Base-by-base conservation (phyloP, 30 jellyfish, hydroid and myxozoan genomes). In the Clytia hemisphaerica region DNA sequence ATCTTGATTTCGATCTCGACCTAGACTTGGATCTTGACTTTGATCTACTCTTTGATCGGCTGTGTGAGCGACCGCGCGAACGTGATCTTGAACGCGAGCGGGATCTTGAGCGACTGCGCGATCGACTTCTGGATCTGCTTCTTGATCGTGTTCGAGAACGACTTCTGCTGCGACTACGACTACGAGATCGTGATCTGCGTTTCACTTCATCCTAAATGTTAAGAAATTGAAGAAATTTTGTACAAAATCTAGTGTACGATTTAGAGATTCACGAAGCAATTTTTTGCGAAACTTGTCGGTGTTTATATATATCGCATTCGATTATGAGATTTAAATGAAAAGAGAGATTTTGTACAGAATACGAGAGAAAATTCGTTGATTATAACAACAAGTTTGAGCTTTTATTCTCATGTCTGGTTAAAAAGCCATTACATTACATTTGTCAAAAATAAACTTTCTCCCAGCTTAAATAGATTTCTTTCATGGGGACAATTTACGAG, bases 101-200 rank as follows among this genome's bases (percentile, higher is more conserved):
- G 10, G 82, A 76, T 37, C 71, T 48, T 63, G 91, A 76, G 1
- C 83, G 51, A 2, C 93, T 75, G 22, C 83, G 82, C 6, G 95
- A 66, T 6, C 93, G 84, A 31, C 86, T 28, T 5, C 75, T 31
- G n/a, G 88, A 61, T 48, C 78, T 36, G 29, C 88, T 66, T n/a
- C 91, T 77, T 16, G 91, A 58, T 3, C 91, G 71, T 12, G 63
- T 19, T 37, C 67, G 54, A 15, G 19, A 12, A 9, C 73, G 19
- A 9, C 64, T 18, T 6, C 62, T 21, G 10, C 64, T 61, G 5
- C 64, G 31, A 12, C 73, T 59, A 9, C 64, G 31, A 12, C 73
- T 59, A 9, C 64, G 31, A 7, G 64, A 9, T 51, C 68, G 79
- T 7, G 54, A n/a, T n/a, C 30, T 64, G 79, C 82, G 86, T 14